Evolutionary conservation across 2,113 vertebrate genomes (phyloP).

Genomic region (Prochilodus magdalenae): DNA sequence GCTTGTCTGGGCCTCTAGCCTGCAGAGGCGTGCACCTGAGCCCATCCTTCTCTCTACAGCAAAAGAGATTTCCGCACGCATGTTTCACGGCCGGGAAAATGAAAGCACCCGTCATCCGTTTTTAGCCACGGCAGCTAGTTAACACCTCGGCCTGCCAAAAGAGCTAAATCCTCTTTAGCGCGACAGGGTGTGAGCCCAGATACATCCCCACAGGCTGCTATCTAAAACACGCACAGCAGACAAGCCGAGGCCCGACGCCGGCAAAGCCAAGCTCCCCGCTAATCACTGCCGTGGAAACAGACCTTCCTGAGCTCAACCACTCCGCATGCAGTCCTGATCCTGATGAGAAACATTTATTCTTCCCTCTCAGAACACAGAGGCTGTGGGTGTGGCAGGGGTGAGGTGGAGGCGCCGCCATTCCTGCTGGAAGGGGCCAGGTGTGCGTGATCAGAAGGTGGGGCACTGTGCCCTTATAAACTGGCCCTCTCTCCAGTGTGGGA

Average conservation of each 20-base stretch:
- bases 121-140: not conserved
- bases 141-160: conserved; percentile 13
- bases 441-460: too few species aligned
- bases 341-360: not conserved
- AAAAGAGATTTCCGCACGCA: conserved; percentile 32
- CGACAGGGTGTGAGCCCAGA: not conserved
- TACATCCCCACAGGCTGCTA: conserved; percentile 6
- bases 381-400: too few species aligned
- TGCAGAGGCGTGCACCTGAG: not conserved
- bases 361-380: not conserved
- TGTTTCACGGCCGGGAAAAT: conserved; percentile 1
- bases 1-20: not conserved
- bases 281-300: not conserved
- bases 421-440: too few species aligned
- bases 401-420: too few species aligned
- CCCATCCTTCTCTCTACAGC: not conserved
- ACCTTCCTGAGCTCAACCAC: not conserved
- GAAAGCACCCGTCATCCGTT: not conserved
- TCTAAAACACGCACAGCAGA: not conserved
- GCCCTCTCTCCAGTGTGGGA: too few species aligned
- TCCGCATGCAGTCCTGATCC: not conserved
- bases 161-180: conserved; percentile 21
- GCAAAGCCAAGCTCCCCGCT: not conserved
- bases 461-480: too few species aligned
- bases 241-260: not conserved